These are phyloP conservation scores for Centruroides vittatus DNA, from an alignment of 1,140 invertebrate genomes.

Conservation along the genomic window DNA sequence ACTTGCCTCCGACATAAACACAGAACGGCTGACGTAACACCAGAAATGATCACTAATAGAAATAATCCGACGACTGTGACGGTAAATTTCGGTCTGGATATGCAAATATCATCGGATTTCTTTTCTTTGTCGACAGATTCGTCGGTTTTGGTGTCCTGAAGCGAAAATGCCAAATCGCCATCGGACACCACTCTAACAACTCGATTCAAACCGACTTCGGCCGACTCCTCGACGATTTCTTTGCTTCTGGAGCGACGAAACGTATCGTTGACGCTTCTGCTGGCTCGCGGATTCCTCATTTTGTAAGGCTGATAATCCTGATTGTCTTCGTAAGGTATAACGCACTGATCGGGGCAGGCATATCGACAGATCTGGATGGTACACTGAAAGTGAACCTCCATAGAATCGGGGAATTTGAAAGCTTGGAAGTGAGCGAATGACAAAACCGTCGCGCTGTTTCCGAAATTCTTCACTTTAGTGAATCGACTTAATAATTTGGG, in stretches of 20 bases:
- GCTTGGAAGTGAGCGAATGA: constrained; percentile 78
- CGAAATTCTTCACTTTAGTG: constrained; percentile 92
- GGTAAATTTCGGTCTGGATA: constrained; percentile 79
- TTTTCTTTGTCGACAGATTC: constrained; percentile 26
- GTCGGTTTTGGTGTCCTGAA: constrained; percentile 39
- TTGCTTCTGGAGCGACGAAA: neutral
- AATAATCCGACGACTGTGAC: constrained; percentile 65
- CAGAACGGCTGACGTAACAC: constrained; percentile 64
- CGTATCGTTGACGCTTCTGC: constrained; percentile 12
- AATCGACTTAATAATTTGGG: constrained; percentile 87
- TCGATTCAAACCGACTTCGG: constrained; percentile 22
- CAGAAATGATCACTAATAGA: constrained; percentile 61
- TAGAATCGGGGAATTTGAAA: constrained; percentile 24
- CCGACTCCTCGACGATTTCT: constrained; percentile 9
- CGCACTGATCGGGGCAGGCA: constrained; percentile 23
- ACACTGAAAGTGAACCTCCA: constrained; percentile 25
- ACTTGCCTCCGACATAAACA: constrained; percentile 37
- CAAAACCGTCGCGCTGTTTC: constrained; percentile 78
- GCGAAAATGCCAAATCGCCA: constrained; percentile 64
- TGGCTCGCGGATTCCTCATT: neutral
- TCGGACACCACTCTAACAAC: constrained; percentile 57
- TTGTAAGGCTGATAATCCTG: neutral
- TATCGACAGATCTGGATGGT: constrained; percentile 24
- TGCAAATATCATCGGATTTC: constrained; percentile 50
- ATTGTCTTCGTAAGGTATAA: neutral